Evolutionary conservation across 2,113 vertebrate genomes (phyloP).

Genomic region (Pedetes capensis): DNA sequence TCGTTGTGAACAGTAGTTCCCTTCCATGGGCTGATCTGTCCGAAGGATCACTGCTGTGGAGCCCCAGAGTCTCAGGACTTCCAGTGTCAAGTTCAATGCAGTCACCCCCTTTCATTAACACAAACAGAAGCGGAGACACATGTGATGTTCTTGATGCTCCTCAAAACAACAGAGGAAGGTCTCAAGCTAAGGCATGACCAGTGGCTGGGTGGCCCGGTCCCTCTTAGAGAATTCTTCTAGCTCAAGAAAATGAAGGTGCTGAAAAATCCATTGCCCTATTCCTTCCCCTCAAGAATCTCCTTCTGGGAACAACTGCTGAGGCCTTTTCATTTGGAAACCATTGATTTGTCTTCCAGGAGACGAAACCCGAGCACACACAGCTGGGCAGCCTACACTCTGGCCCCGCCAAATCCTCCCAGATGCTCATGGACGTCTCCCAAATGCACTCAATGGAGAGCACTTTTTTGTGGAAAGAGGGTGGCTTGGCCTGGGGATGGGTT

Average conservation of each 20-base stretch:
- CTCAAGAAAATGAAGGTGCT: not conserved
- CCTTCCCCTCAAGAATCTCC: not conserved
- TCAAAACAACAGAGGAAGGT: not conserved
- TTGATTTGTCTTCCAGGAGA: not conserved
- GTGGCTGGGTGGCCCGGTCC: not conserved
- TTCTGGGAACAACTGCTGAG: not conserved
- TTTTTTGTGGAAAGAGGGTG: not conserved
- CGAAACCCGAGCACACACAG: not conserved
- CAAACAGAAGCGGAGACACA: not conserved
- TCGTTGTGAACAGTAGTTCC: not conserved
- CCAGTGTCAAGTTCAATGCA: not conserved
- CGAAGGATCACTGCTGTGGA: not conserved
- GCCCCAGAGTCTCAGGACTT: not conserved
- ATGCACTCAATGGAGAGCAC: not conserved
- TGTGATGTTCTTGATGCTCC: too few relatives aligned
- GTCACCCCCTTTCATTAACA: not conserved
- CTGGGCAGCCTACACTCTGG: not conserved
- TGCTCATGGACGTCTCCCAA: not conserved
- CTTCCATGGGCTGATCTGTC: not conserved
- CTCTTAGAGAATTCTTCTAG: not conserved
- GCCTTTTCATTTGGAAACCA: slow-evolving; percentile 18
- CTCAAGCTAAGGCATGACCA: not conserved
- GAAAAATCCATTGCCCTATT: not conserved
- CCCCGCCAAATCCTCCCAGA: not conserved
- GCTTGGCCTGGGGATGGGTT: not conserved